Conservation (phyloP, 2,797 vertebrate species). For the Hypotaenidia philippensis region DNA sequence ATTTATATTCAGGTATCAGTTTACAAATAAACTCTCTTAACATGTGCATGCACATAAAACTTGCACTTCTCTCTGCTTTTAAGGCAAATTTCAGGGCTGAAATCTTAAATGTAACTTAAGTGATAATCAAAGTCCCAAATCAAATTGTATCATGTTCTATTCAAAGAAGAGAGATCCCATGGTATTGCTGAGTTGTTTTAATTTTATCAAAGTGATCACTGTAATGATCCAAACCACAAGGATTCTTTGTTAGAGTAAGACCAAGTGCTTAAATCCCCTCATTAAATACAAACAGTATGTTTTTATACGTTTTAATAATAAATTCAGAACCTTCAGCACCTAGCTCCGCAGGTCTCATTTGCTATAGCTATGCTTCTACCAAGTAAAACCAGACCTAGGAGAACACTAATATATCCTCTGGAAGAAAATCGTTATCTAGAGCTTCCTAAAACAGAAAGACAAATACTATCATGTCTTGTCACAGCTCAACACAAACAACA, state of each 20-base stretch:
- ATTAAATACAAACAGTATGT: not conserved
- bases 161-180: not conserved
- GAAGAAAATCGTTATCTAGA: not conserved
- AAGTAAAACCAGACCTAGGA: not conserved
- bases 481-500: not conserved
- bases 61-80: not conserved
- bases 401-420: not conserved
- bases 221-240: not conserved
- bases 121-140: rapidly evolving
- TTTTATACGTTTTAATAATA: not conserved
- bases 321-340: not conserved
- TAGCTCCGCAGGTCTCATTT: not conserved
- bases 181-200: not conserved
- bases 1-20: not conserved
- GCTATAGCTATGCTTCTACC: not conserved
- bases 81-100: not conserved
- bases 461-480: not conserved
- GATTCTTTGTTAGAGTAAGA: not conserved
- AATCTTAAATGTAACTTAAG: not conserved
- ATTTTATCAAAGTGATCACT: not conserved
- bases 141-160: rapidly evolving
- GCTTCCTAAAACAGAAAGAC: not conserved
- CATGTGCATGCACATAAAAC: not conserved
- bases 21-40: not conserved
- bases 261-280: not conserved